Evolutionary conservation across 2,888 invertebrate genomes (phyloP).

Genomic region (Agriopis leucophaearia): DNA sequence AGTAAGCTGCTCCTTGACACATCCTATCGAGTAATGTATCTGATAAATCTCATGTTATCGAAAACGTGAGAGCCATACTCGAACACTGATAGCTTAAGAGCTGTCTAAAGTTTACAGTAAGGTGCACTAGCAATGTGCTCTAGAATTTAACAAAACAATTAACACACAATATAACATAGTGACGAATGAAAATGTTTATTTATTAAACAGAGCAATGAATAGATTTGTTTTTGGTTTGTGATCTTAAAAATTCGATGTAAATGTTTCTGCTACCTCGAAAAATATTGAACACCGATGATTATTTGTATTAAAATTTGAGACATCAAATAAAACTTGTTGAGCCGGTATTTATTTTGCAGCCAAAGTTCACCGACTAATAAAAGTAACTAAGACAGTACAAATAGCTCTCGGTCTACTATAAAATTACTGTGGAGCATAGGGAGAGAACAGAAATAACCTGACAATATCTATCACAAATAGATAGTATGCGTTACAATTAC

Average conservation of each 20-base stretch:
- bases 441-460: constrained; percentile 31
- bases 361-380: too few relatives aligned
- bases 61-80: constrained; percentile 39
- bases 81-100: constrained; percentile 26
- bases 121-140: not conserved
- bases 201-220: not conserved
- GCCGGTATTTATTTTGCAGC: not conserved
- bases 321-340: not conserved
- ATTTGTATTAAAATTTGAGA: not conserved
- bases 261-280: not conserved
- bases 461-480: constrained; percentile 33
- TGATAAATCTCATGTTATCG: constrained; percentile 40
- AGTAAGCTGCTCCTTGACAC: constrained; percentile 39
- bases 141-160: not conserved
- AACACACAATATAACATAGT: not conserved
- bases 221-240: not conserved
- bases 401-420: constrained; percentile 21
- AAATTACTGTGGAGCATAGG: constrained; percentile 33
- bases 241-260: not conserved
- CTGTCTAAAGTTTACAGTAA: not conserved
- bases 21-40: constrained; percentile 40
- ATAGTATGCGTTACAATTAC: constrained; percentile 27
- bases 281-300: not conserved
- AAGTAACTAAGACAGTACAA: not conserved
- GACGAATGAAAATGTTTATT: not conserved